phyloP scores from a whole-genome alignment of 2,888 invertebrate species.

The Phengaris arion region DNA sequence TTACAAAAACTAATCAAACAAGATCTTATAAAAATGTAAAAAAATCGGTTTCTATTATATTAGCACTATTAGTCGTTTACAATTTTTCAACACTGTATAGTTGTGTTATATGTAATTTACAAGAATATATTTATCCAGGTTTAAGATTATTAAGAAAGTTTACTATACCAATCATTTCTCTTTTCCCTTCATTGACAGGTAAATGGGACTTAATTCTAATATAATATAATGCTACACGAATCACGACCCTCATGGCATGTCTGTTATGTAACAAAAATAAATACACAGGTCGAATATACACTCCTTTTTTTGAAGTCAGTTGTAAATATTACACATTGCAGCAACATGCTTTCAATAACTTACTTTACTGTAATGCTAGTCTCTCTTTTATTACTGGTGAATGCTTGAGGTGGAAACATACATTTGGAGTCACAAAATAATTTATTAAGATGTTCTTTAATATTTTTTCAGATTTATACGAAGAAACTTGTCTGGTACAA shows the following conservation, averaged over 20 bases:
- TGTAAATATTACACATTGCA: no score
- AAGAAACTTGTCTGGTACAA: constrained; percentile 90
- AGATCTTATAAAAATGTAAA: constrained; percentile 36
- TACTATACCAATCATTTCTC: constrained; percentile 86
- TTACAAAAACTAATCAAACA: constrained; percentile 46
- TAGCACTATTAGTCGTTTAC: constrained; percentile 50
- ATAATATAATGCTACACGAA: no score
- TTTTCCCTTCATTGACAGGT: constrained; percentile 88
- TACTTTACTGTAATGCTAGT: not conserved
- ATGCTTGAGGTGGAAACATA: no score
- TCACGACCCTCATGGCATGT: no score
- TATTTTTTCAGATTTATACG: constrained; percentile 82
- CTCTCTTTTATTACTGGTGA: no score
- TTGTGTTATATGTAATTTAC: constrained; percentile 84
- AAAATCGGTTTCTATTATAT: constrained; percentile 28
- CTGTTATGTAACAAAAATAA: no score
- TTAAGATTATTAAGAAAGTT: constrained; percentile 85
- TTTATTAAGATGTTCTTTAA: not conserved
- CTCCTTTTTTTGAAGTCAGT: no score
- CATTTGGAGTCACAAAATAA: no score
- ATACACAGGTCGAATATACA: no score
- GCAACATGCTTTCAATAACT: not conserved
- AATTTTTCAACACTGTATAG: constrained; percentile 83
- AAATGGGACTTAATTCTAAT: not conserved
- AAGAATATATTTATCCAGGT: constrained; percentile 90